Conservation (phyloP, 2,113 vertebrate species). For the Brachypodius melanocephalos region DNA sequence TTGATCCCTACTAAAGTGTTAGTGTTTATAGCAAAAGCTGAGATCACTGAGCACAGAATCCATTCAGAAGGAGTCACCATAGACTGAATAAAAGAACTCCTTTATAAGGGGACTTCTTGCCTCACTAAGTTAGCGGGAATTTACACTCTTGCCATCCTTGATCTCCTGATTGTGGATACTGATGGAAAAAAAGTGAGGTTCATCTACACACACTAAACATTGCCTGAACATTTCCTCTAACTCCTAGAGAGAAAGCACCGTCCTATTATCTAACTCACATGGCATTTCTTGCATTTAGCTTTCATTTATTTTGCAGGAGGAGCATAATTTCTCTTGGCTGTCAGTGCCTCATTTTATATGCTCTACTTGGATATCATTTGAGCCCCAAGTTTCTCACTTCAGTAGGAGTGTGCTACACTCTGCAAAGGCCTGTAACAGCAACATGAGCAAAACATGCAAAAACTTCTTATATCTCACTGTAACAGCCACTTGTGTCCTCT, state of each 20-base stretch:
- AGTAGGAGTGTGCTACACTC: neutral
- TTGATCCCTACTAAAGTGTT: neutral
- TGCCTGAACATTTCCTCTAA: neutral
- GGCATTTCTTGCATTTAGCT: neutral
- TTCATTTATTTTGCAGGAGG: neutral
- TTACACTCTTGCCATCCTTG: neutral
- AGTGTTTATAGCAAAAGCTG: neutral
- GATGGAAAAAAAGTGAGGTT: neutral
- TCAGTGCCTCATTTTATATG: neutral
- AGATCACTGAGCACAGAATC: neutral
- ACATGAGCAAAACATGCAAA: neutral
- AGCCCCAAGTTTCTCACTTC: neutral
- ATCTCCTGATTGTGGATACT: neutral
- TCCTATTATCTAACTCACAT: neutral
- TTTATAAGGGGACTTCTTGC: neutral
- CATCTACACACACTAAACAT: neutral
- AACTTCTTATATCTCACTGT: neutral
- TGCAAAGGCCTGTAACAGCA: neutral
- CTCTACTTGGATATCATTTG: neutral
- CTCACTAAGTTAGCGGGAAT: neutral
- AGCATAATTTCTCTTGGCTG: neutral
- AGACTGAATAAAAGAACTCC: no score
- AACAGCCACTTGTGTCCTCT: neutral
- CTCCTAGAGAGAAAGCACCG: neutral
- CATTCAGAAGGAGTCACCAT: neutral